Conservation (phyloP, 1,140 invertebrate genomes). For the Latrodectus geometricus region DNA sequence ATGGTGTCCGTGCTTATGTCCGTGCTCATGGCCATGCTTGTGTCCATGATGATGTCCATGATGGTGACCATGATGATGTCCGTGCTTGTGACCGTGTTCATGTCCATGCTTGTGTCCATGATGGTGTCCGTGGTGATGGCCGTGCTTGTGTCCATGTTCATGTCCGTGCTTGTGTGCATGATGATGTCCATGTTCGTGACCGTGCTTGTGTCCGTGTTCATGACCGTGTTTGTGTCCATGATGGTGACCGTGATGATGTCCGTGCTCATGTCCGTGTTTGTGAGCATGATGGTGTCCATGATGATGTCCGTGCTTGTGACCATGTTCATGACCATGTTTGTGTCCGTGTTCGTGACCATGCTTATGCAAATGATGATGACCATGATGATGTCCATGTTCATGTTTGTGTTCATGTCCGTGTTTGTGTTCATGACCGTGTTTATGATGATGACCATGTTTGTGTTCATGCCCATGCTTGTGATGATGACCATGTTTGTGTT, state of each 20-base stretch:
- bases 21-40: conserved; percentile 35
- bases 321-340: conserved; percentile 34
- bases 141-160: conserved; percentile 29
- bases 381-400: conserved; percentile 36
- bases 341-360: conserved; percentile 50
- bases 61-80: conserved; percentile 30
- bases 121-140: conserved; percentile 29
- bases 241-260: conserved; percentile 24
- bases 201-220: conserved; percentile 38
- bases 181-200: conserved; percentile 23
- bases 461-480: conserved; percentile 47
- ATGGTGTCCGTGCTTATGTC: conserved; percentile 37
- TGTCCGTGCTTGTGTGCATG: conserved; percentile 37
- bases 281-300: conserved; percentile 40
- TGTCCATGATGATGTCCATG: conserved; percentile 41
- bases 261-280: conserved; percentile 33
- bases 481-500: conserved; percentile 26
- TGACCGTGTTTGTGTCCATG: conserved; percentile 39
- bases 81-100: conserved; percentile 27
- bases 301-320: conserved; percentile 27
- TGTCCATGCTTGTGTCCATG: conserved; percentile 36
- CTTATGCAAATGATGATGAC: conserved; percentile 29
- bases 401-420: conserved; percentile 45
- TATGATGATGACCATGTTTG: conserved; percentile 33
- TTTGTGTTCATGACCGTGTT: conserved; percentile 46